Conservation (phyloP, 2,888 invertebrate species). For the Pilophorus perplexus region DNA sequence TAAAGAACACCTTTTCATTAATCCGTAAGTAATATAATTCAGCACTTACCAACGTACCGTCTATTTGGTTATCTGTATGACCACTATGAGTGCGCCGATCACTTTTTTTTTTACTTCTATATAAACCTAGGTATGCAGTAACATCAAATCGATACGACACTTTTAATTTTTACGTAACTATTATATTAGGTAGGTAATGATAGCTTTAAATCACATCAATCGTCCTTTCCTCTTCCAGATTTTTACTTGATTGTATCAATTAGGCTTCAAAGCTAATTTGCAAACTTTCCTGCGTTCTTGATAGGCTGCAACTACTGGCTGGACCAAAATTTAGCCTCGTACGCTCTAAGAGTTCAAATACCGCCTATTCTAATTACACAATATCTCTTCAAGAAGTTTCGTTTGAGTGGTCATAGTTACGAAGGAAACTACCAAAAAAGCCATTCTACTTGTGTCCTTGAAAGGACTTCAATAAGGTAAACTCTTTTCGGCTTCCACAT, state of each 20-base stretch:
- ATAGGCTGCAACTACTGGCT: no score
- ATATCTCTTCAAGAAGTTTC: neutral
- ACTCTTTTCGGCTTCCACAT: no score
- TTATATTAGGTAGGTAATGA: neutral
- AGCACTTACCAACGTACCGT: slow-evolving; percentile 8
- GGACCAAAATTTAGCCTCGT: no score
- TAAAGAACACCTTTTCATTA: neutral
- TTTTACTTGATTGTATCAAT: neutral
- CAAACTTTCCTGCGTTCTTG: neutral
- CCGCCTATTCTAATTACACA: slow-evolving; percentile 3
- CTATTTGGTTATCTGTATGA: neutral
- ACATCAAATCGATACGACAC: neutral
- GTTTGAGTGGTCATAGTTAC: neutral
- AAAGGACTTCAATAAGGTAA: no score
- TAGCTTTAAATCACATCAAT: slow-evolving; percentile 12
- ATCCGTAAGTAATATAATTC: slow-evolving; percentile 4
- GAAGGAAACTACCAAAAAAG: slow-evolving; percentile 12
- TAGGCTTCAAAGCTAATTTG: neutral
- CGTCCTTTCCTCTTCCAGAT: neutral
- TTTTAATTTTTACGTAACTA: neutral
- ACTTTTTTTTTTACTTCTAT: slow-evolving; percentile 8
- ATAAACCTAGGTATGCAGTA: slow-evolving; percentile 6
- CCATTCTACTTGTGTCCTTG: no score
- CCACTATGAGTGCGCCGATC: slow-evolving; percentile 10
- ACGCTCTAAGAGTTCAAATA: slow-evolving; percentile 1